Base-by-base conservation (phyloP, 2,797 vertebrate genomes). In the Alfaro cultratus region DNA sequence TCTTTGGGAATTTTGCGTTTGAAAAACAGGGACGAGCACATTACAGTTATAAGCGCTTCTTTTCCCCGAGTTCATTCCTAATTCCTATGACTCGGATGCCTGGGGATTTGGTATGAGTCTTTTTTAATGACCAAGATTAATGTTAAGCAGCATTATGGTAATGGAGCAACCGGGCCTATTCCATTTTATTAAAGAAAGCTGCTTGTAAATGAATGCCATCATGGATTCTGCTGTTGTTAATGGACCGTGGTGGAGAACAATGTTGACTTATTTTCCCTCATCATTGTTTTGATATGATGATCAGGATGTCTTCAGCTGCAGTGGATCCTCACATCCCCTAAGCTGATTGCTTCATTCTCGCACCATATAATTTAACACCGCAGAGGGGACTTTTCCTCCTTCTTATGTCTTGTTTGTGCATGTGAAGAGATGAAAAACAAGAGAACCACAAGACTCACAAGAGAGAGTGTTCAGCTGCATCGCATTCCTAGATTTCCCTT, bases 141-240 rank as follows among this genome's bases (percentile, higher is more conserved):
- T 95, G 95, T 95, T 92, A 93, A 95, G 92, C 88, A 95, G 90
- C 89, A 96, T 93, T 95, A 93, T 95, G 91, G 71, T 96, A 96
- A 95, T 95, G 94, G 92, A 82, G 92, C 87, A 90, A 94, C 92
- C 87, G 87, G 81, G 82, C 88, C 95, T 89, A 93, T 92, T 96
- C 90, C 89, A 94, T 95, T 96, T 97, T 96, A 96, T 96, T 97
- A 95, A 97, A 95, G 95, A 96, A 96, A 96, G 91, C 94, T 91
- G 95, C 95, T 94, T 95, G 95, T 93, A 94, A 96, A 95, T 94
- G 92, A 95, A 94, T 90, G 85, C 64, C 90, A 95, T 95, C 94
- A 93, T 91, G 93, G 92, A 92, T 94, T 91, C 82, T 85, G 92
- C 88, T 90, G 88, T 84, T 89, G 90, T 89, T 95, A 96, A 95